A percentile compares a stretch with the other conserved stretches of the same genome.
Evolutionary conservation across 23 tunicate species (phyloP).

Genomic region (Clavelina lepadiformis): DNA sequence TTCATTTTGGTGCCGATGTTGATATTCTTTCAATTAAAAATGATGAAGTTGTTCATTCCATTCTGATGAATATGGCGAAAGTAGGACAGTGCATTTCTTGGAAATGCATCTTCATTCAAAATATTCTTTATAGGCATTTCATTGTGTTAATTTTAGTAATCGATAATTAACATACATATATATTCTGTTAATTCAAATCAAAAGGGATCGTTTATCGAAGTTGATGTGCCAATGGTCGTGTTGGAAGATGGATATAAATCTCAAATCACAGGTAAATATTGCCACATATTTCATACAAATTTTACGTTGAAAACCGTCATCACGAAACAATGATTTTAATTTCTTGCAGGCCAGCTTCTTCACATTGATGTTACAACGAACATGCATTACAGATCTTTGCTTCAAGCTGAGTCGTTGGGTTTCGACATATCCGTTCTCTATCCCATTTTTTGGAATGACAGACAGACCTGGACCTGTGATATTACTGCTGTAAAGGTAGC

Average conservation of each 20-base stretch:
- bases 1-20: slow-evolving; percentile 57
- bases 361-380: slow-evolving; percentile 59
- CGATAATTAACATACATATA: too few relatives aligned
- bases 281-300: not conserved
- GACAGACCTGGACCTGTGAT: slow-evolving; percentile 52
- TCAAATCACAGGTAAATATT: slow-evolving; percentile 29
- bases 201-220: slow-evolving; percentile 86
- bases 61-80: slow-evolving; percentile 56
- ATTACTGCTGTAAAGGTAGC: slow-evolving; percentile 56
- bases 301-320: not conserved
- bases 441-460: slow-evolving; percentile 63
- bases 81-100: slow-evolving; percentile 27
- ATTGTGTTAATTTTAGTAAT: too few relatives aligned
- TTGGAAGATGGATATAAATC: slow-evolving; percentile 53
- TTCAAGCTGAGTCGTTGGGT: slow-evolving; percentile 69
- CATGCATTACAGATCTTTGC: slow-evolving; percentile 35
- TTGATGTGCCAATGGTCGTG: slow-evolving; percentile 49
- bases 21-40: slow-evolving; percentile 54
- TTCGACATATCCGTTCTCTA: slow-evolving; percentile 54
- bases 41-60: slow-evolving; percentile 22
- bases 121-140: too few relatives aligned
- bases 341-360: slow-evolving; percentile 64
- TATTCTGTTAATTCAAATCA: too few relatives aligned
- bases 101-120: too few relatives aligned
- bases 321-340: not conserved